phyloP scores from a whole-genome alignment of 2,113 vertebrate genomes.

The Callaeas wilsoni region DNA sequence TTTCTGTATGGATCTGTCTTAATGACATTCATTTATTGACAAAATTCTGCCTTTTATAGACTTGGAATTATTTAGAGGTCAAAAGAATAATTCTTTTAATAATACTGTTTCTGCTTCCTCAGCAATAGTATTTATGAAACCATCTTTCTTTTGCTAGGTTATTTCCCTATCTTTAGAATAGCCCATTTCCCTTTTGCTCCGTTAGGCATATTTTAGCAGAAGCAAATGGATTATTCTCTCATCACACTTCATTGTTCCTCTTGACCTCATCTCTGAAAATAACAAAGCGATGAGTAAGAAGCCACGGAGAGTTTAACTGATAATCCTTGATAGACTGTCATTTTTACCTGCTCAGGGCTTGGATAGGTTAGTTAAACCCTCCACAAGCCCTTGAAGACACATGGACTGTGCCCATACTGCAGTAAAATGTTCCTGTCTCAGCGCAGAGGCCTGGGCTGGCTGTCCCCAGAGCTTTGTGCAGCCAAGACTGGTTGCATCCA shows the following conservation, averaged over 20 bases:
- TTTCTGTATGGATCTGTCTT: constrained; percentile 43
- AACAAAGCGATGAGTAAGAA: constrained; percentile 26
- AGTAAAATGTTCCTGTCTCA: neutral
- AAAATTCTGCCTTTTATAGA: constrained; percentile 52
- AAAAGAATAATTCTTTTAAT: constrained; percentile 67
- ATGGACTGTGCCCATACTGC: neutral
- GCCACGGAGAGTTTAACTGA: neutral
- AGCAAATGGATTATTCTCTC: constrained; percentile 34
- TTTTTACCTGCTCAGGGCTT: neutral
- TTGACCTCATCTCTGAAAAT: constrained; percentile 41
- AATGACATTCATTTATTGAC: constrained; percentile 60
- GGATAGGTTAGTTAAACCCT: neutral
- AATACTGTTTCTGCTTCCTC: constrained; percentile 53
- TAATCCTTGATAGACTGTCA: neutral
- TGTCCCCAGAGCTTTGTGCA: neutral
- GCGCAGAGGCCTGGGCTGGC: neutral
- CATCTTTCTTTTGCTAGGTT: constrained; percentile 49
- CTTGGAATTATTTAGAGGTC: constrained; percentile 64
- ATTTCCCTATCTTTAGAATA: constrained; percentile 57
- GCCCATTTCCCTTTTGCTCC: constrained; percentile 35
- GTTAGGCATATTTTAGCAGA: constrained; percentile 49
- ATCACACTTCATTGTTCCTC: constrained; percentile 26
- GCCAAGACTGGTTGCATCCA: neutral
- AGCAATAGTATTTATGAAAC: constrained; percentile 60
- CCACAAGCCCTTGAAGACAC: neutral